Evolutionary conservation across 2,113 vertebrate species (phyloP), one percentile per base, ranked within the genome.

Genomic region (Brienomyrus brachyistius): DNA sequence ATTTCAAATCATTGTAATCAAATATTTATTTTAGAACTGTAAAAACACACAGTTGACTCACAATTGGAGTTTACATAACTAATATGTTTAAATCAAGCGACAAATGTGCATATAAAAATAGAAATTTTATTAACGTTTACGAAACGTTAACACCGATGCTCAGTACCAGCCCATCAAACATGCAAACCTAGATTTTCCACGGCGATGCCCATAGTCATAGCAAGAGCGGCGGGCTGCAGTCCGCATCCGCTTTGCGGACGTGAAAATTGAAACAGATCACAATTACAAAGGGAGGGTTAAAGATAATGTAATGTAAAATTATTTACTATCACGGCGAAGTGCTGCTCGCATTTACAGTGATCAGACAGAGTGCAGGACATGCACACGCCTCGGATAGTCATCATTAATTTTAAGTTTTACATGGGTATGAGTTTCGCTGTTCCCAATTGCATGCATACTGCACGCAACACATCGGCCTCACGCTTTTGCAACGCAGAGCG

Each of bases 31-130:
- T 47, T 19, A 85, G 80, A 56, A 15, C 86, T 87, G 86, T 51
- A 31, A 87, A 87, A 56, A n/a, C 17, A 51, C 51, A 56, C 51
- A 56, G 51, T 19, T 54, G 17, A 23, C 27, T 45, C 82, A 85
- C 23, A 13, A 86, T 48, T 51, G 51, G 23, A 21, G 21, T 86
- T 50, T 48, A 43, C 74, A 19, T 80, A 80, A 43, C 74, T 17
- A 27, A 86, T 50, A 86, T 48, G 7, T 48, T n/a, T 84, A 48
- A 48, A 13, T 50, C n/a, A 86, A 51, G 83, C 82, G 43, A 21
- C 40, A 48, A 48, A 86, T 50, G 83, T 86, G 83, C 83, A 50
- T 86, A 50, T 48, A 86, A 86, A 86, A 86, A 86, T 48, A 86
- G 45, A 86, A 27, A 27, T 50, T 80, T 80, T 11, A 48, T 50